These are phyloP conservation scores for Argyrosomus japonicus DNA, from an alignment of 2,113 vertebrate genomes.

Conservation along the genomic window DNA sequence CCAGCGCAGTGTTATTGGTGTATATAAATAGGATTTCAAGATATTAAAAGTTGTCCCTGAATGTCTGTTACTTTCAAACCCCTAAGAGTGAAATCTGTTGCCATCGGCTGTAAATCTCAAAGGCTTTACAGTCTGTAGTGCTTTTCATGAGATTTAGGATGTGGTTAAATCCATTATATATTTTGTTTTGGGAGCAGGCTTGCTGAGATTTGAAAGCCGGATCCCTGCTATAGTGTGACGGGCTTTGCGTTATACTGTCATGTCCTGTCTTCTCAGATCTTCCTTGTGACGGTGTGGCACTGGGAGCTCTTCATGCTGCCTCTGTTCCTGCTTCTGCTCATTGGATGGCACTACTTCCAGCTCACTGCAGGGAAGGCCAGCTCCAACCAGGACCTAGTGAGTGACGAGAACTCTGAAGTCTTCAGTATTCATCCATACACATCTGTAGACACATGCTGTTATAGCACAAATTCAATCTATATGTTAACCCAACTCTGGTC, in stretches of 20 bases:
- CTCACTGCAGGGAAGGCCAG: slow-evolving; percentile 82
- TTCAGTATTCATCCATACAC: slow-evolving; percentile 17
- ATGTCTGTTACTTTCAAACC: slow-evolving; percentile 68
- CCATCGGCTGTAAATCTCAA: slow-evolving; percentile 61
- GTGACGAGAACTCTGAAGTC: slow-evolving; percentile 54
- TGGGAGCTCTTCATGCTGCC: slow-evolving; percentile 98
- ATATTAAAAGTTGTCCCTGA: slow-evolving; percentile 79
- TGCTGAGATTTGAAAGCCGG: slow-evolving; percentile 55
- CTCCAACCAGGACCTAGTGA: slow-evolving; percentile 90
- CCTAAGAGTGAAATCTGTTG: slow-evolving; percentile 66
- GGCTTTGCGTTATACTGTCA: slow-evolving; percentile 66
- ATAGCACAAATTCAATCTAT: slow-evolving; percentile 6
- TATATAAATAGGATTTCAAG: slow-evolving; percentile 79
- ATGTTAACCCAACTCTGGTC: slow-evolving; percentile 18
- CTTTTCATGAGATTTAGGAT: slow-evolving; percentile 59
- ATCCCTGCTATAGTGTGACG: slow-evolving; percentile 34
- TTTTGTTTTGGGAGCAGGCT: slow-evolving; percentile 61
- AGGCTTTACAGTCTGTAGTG: slow-evolving; percentile 55
- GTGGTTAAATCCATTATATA: slow-evolving; percentile 62
- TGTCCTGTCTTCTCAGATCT: slow-evolving; percentile 86
- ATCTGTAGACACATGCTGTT: slow-evolving; percentile 6
- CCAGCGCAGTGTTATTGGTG: slow-evolving; percentile 70
- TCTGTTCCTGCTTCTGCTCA: slow-evolving; percentile 90
- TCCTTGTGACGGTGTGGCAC: slow-evolving; percentile 92
- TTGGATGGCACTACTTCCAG: slow-evolving; percentile 92